A percentile compares a stretch with the other conserved stretches of the same genome.
These are phyloP conservation scores for Heliopora coerulea DNA, from an alignment of 92 coral and sea anemone species.

Conservation along the genomic window DNA sequence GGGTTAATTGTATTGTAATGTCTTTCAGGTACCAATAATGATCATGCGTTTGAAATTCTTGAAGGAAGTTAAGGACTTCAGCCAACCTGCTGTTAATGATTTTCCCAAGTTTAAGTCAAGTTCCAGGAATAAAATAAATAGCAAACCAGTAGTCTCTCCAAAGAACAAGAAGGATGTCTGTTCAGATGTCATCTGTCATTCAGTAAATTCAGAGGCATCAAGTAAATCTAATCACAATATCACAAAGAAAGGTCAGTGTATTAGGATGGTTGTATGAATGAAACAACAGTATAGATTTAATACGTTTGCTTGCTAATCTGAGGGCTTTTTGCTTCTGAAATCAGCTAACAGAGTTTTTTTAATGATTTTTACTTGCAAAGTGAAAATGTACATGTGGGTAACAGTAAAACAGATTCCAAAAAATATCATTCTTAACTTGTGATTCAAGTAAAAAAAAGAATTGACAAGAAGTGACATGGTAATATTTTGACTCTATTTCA, in stretches of 20 bases:
- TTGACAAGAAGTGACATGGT: too few relatives aligned
- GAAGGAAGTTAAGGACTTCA: slow-evolving; percentile 75
- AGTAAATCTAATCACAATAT: slow-evolving; percentile 7
- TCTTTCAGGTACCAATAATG: slow-evolving; percentile 74
- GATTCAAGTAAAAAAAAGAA: too few relatives aligned
- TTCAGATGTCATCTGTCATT: slow-evolving; percentile 40
- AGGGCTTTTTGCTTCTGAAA: too few relatives aligned
- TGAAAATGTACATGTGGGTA: too few relatives aligned
- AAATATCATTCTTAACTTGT: too few relatives aligned
- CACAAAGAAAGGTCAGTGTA: background rate
- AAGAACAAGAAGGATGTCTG: slow-evolving; percentile 52
- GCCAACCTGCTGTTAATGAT: slow-evolving; percentile 84
- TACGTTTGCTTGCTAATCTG: too few relatives aligned
- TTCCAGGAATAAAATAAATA: slow-evolving; percentile 53
- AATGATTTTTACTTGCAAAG: too few relatives aligned
- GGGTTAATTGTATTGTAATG: background rate
- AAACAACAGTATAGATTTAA: too few relatives aligned
- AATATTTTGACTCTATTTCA: too few relatives aligned
- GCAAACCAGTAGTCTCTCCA: slow-evolving; percentile 19
- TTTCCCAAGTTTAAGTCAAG: slow-evolving; percentile 42
- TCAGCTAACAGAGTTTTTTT: too few relatives aligned
- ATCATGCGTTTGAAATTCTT: slow-evolving; percentile 74
- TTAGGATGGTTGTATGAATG: background rate
- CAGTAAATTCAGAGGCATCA: slow-evolving; percentile 10
- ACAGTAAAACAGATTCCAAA: too few relatives aligned